Conservation (phyloP, 2,888 invertebrate species). For the Nowickia ferox region DNA sequence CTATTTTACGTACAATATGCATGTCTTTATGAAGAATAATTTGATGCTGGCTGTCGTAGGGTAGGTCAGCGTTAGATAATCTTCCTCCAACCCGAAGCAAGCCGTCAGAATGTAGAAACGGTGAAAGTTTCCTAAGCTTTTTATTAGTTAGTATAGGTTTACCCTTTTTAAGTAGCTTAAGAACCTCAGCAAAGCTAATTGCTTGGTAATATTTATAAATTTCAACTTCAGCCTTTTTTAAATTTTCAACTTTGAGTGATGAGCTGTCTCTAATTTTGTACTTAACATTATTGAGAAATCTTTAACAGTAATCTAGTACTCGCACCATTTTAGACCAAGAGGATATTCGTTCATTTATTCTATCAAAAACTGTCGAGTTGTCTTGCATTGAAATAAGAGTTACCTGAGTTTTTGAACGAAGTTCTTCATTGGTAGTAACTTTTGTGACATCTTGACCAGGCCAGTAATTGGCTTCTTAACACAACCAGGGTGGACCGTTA, state of each 20-base stretch:
- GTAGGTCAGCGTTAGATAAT: conserved; percentile 10
- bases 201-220: conserved; percentile 22
- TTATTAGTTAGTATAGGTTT: conserved; percentile 9
- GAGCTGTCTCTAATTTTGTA: background rate
- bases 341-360: conserved; percentile 24
- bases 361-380: background rate
- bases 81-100: conserved; percentile 23
- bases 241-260: background rate
- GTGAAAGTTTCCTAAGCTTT: conserved; percentile 12
- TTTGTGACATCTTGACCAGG: background rate
- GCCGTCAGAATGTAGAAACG: conserved; percentile 22
- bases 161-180: background rate
- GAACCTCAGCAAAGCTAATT: background rate
- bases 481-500: conserved; percentile 1
- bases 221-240: background rate
- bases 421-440: conserved; percentile 3
- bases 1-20: no score
- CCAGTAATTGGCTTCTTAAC: no score
- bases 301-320: conserved; percentile 30
- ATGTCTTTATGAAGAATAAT: no score
- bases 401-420: conserved; percentile 12
- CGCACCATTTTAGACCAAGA: conserved; percentile 4
- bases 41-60: no score
- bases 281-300: background rate
- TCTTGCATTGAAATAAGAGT: background rate